Evolutionary conservation across 2,888 invertebrate genomes (phyloP).

Genomic region (Agriotes lineatus): DNA sequence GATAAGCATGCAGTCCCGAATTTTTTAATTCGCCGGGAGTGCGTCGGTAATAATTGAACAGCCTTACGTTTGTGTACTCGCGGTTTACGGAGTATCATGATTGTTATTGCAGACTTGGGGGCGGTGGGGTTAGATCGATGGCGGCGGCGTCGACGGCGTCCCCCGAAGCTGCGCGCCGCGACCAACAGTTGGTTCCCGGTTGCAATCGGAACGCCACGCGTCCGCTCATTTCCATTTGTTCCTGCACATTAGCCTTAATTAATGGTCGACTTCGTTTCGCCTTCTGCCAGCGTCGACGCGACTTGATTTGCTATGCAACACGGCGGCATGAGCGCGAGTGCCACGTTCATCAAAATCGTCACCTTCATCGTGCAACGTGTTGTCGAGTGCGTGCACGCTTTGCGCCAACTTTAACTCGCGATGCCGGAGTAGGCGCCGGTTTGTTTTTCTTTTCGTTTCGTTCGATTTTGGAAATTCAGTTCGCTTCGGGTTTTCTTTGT

Average conservation of each 20-base stretch:
- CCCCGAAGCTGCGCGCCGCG: slow-evolving; percentile 53
- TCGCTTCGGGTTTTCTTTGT: neutral
- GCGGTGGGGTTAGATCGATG: slow-evolving; percentile 45
- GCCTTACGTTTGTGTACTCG: slow-evolving; percentile 19
- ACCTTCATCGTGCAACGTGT: slow-evolving; percentile 31
- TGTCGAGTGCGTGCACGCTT: slow-evolving; percentile 29
- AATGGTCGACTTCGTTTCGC: slow-evolving; percentile 14
- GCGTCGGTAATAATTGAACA: neutral
- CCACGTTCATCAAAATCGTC: slow-evolving; percentile 32
- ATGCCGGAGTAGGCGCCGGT: neutral
- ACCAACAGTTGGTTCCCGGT: slow-evolving; percentile 66
- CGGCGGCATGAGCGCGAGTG: slow-evolving; percentile 32
- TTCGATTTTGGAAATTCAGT: neutral
- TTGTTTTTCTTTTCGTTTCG: neutral
- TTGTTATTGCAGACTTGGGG: slow-evolving; percentile 44
- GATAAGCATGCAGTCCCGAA: too few species aligned
- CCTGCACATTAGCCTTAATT: slow-evolving; percentile 25
- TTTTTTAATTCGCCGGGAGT: slow-evolving; percentile 7
- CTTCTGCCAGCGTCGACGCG: slow-evolving; percentile 1
- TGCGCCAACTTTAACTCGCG: slow-evolving; percentile 29
- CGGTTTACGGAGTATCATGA: slow-evolving; percentile 38
- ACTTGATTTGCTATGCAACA: neutral
- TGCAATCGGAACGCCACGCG: slow-evolving; percentile 53
- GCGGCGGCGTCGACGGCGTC: slow-evolving; percentile 53
- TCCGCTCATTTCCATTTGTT: slow-evolving; percentile 36